phyloP scores from a whole-genome alignment of 1,140 invertebrate genomes.

The Alviniconcha marisindica region DNA sequence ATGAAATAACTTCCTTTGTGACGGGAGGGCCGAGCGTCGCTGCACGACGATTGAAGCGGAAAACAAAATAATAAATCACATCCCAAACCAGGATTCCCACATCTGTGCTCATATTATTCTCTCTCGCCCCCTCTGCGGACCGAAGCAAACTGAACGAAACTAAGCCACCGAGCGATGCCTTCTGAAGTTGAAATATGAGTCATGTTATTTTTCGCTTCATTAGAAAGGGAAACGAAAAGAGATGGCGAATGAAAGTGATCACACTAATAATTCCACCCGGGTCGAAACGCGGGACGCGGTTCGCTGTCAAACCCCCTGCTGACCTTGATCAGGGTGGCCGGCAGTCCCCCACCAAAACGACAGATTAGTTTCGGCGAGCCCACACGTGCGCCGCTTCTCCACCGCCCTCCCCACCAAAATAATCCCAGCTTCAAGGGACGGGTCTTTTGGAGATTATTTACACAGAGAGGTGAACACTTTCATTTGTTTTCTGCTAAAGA shows the following conservation, averaged over 20 bases:
- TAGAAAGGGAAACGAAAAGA: slow-evolving; percentile 5
- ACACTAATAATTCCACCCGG: slow-evolving; percentile 18
- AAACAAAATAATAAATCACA: slow-evolving; percentile 12
- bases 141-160: too few relatives aligned
- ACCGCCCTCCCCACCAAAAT: background rate
- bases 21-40: background rate
- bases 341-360: background rate
- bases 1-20: slow-evolving; percentile 3
- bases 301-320: background rate
- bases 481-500: slow-evolving; percentile 33
- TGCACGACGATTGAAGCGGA: background rate
- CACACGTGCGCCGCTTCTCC: background rate
- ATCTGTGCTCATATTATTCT: slow-evolving; percentile 1
- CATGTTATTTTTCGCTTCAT: slow-evolving; percentile 31
- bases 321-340: background rate
- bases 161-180: background rate
- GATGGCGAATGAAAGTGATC: slow-evolving; percentile 25
- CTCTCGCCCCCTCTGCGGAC: too few relatives aligned
- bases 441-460: background rate
- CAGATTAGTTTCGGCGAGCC: slow-evolving; percentile 11
- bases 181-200: slow-evolving; percentile 28
- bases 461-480: slow-evolving; percentile 29
- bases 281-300: background rate
- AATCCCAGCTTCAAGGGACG: background rate
- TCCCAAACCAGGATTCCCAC: background rate